Evolutionary conservation across 2,797 vertebrate genomes (phyloP).

Genomic region (Coccyzus lansbergi): DNA sequence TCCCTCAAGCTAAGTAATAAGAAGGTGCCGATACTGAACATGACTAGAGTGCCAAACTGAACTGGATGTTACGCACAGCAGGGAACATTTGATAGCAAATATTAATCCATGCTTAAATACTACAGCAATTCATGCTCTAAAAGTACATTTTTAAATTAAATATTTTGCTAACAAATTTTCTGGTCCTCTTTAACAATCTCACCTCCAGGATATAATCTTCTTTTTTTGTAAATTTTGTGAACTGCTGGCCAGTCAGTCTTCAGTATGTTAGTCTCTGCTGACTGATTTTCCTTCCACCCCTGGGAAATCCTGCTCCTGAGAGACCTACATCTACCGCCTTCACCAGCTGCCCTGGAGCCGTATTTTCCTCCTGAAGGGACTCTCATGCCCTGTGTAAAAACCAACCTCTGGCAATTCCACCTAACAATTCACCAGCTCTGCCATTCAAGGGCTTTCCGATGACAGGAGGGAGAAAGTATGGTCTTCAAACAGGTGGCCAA

Average conservation of each 20-base stretch:
- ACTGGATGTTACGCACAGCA: neutral
- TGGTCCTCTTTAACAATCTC: neutral
- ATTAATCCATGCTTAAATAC: slow-evolving; percentile 11
- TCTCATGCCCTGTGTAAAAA: neutral
- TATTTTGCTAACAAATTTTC: neutral
- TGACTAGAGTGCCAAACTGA: neutral
- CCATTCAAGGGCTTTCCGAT: neutral
- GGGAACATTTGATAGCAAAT: slow-evolving; percentile 8
- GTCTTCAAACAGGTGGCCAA: neutral
- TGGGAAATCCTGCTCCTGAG: neutral
- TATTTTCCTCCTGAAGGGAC: neutral
- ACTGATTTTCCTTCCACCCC: neutral
- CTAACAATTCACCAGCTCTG: neutral
- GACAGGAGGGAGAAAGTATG: rapidly evolving
- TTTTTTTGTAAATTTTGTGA: neutral
- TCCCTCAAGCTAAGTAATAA: neutral
- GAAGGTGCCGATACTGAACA: neutral
- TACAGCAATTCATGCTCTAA: neutral
- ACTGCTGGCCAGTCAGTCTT: neutral
- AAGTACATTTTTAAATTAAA: slow-evolving; percentile 10
- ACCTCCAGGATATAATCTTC: neutral
- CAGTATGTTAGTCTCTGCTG: neutral
- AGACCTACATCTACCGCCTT: neutral
- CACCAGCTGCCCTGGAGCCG: neutral
- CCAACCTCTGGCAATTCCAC: neutral